Conservation (phyloP, 2,888 invertebrate species). For the Phaonia tiefii region DNA sequence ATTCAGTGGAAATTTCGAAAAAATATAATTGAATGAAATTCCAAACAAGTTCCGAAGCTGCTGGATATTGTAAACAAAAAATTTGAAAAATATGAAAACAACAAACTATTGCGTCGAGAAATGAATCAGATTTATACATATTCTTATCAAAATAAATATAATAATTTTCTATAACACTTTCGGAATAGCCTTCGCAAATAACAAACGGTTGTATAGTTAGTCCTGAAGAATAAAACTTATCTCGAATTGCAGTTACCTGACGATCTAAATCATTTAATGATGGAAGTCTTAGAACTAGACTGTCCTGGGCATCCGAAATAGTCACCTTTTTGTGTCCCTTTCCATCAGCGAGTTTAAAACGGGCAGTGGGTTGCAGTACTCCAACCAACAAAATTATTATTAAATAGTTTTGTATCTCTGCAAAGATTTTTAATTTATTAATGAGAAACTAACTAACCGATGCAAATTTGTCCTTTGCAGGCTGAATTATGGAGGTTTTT, state of each 20-base stretch:
- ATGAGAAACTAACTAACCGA: too few species aligned
- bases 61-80: slow-evolving; percentile 4
- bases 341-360: too few species aligned
- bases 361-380: too few species aligned
- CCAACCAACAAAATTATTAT: too few species aligned
- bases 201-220: slow-evolving; percentile 1
- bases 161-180: slow-evolving; percentile 4
- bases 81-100: too few species aligned
- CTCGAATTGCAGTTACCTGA: slow-evolving; percentile 4
- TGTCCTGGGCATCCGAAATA: too few species aligned
- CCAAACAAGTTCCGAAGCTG: slow-evolving; percentile 4
- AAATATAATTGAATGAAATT: too few species aligned
- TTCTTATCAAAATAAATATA: slow-evolving; percentile 1
- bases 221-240: slow-evolving; percentile 1
- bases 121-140: slow-evolving; percentile 4
- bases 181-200: slow-evolving; percentile 4
- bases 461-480: slow-evolving; percentile 4
- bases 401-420: slow-evolving; percentile 4
- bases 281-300: too few species aligned
- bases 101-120: slow-evolving; percentile 1
- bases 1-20: too few species aligned
- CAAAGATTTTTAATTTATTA: too few species aligned
- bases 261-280: slow-evolving; percentile 4
- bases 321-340: too few species aligned
- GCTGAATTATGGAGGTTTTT: slow-evolving; percentile 4